phyloP scores from a whole-genome alignment of 2,888 invertebrate genomes.

The Cephus sareptanus region DNA sequence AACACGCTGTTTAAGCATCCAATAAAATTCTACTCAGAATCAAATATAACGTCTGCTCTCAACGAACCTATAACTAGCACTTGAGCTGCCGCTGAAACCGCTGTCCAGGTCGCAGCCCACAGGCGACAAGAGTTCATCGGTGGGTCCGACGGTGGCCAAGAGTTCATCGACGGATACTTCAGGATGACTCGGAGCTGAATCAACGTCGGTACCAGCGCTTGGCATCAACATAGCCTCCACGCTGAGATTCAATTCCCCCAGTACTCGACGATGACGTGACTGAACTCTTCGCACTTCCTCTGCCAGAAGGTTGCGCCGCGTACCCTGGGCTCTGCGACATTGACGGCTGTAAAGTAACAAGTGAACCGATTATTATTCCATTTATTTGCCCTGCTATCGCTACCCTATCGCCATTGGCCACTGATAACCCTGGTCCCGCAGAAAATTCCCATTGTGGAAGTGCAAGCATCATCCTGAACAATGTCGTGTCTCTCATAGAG shows the following conservation, averaged over 20 bases:
- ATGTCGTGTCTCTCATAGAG: neutral
- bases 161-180: slow-evolving; percentile 72
- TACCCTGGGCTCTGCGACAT: slow-evolving; percentile 57
- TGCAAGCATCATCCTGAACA: neutral
- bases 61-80: slow-evolving; percentile 75
- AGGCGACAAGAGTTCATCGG: slow-evolving; percentile 79
- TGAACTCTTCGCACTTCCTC: slow-evolving; percentile 88
- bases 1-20: neutral
- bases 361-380: neutral
- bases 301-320: slow-evolving; percentile 72
- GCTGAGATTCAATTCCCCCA: slow-evolving; percentile 88
- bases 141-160: slow-evolving; percentile 74
- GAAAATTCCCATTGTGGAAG: neutral
- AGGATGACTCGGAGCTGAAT: slow-evolving; percentile 59
- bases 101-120: slow-evolving; percentile 81
- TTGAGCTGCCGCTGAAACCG: slow-evolving; percentile 86
- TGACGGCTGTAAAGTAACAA: slow-evolving; percentile 47
- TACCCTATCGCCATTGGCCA: neutral
- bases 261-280: slow-evolving; percentile 82
- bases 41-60: neutral
- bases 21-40: neutral
- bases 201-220: slow-evolving; percentile 63
- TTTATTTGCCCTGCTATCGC: neutral
- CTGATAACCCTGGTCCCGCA: neutral
- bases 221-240: slow-evolving; percentile 94